These are phyloP conservation scores for Falco punctatus DNA, from an alignment of 2,113 vertebrate species.

Conservation along the genomic window DNA sequence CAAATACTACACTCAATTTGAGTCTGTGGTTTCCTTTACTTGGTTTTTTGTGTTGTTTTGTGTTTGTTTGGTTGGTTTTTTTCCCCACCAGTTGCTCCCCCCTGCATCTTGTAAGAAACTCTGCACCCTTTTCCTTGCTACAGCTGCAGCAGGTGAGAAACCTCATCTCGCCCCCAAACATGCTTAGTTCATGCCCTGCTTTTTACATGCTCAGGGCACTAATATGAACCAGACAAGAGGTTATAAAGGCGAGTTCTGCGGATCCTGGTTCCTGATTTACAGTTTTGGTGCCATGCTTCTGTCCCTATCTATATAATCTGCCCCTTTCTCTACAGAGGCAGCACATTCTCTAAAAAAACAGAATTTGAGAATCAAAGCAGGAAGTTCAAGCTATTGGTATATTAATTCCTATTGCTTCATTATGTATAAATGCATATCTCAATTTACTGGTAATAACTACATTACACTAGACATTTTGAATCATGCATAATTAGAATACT, in stretches of 20 bases:
- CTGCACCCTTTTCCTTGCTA: conserved; percentile 79
- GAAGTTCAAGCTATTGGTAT: conserved; percentile 78
- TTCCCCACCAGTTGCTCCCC: background rate
- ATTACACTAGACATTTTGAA: conserved; percentile 71
- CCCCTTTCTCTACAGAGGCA: conserved; percentile 71
- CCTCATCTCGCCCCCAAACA: conserved; percentile 65
- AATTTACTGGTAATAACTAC: conserved; percentile 75
- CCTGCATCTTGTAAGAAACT: conserved; percentile 70
- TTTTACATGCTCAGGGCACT: conserved; percentile 68
- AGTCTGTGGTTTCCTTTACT: background rate
- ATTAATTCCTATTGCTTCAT: conserved; percentile 81
- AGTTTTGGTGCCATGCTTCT: conserved; percentile 78
- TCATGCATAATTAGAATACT: conserved; percentile 79
- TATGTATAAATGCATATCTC: conserved; percentile 80
- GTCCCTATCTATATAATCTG: conserved; percentile 72
- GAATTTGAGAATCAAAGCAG: conserved; percentile 71
- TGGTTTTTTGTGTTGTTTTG: background rate
- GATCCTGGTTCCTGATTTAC: conserved; percentile 61
- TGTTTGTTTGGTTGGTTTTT: background rate
- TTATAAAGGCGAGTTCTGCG: conserved; percentile 62
- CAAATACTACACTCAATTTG: background rate
- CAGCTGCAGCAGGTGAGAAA: conserved; percentile 72
- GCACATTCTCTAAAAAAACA: conserved; percentile 64
- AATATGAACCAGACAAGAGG: conserved; percentile 60
- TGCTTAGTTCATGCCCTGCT: conserved; percentile 68